A percentile compares a stretch with the other conserved stretches of the same genome.
These are phyloP conservation scores for Orchesellides sinensis DNA, from an alignment of 2,888 invertebrate genomes.

Conservation along the genomic window DNA sequence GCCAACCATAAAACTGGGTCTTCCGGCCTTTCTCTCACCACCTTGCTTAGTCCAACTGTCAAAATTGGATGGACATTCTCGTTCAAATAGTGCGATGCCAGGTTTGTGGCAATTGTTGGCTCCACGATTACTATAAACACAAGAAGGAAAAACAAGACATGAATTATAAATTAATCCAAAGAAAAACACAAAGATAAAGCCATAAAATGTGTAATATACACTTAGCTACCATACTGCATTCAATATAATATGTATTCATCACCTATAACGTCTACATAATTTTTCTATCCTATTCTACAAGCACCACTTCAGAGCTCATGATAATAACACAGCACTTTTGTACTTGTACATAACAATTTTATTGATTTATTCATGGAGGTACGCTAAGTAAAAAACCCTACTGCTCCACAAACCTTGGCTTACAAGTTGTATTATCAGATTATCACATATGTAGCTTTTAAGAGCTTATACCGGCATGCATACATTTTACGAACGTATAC, in stretches of 20 bases:
- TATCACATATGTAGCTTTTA: background rate
- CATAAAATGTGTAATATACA: background rate
- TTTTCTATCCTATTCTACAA: background rate
- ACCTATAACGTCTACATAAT: background rate
- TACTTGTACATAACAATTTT: background rate
- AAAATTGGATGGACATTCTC: conserved; percentile 83
- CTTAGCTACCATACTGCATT: too few species aligned
- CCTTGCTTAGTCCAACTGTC: conserved; percentile 75
- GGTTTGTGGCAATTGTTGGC: conserved; percentile 82
- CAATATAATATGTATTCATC: too few species aligned
- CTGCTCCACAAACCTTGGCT: conserved; percentile 6
- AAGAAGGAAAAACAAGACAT: background rate
- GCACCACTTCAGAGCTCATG: background rate
- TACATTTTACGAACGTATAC: background rate
- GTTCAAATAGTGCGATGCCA: conserved; percentile 84
- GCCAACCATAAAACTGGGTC: conserved; percentile 81
- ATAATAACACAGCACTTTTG: background rate
- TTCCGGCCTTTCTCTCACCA: conserved; percentile 76
- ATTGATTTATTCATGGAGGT: conserved; percentile 16
- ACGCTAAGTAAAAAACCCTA: background rate
- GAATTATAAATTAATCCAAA: conserved; percentile 17
- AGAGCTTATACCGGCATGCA: background rate
- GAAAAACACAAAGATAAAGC: background rate
- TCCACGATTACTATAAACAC: conserved; percentile 84
- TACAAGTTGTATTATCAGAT: background rate